Conservation (phyloP, 2,888 invertebrate genomes). For the Caenorhabditis auriculariae region DNA sequence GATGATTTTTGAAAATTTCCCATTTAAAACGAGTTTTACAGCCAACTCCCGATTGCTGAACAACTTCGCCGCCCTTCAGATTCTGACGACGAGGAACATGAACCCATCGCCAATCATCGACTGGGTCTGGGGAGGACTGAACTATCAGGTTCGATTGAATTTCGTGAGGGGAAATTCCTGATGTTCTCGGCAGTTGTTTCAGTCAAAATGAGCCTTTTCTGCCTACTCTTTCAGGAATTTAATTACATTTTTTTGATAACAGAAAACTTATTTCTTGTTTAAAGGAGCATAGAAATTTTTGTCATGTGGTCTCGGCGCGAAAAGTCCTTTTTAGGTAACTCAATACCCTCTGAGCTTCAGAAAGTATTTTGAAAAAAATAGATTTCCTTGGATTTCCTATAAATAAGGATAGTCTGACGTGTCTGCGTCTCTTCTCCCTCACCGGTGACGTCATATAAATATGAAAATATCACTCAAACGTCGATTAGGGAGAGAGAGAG, state of each 20-base stretch:
- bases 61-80: conserved; percentile 61
- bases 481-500: too few relatives aligned
- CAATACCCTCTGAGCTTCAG: too few relatives aligned
- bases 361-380: too few relatives aligned
- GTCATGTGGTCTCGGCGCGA: too few relatives aligned
- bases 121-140: conserved; percentile 62
- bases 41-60: conserved; percentile 57
- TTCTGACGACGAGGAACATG: conserved; percentile 62
- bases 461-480: too few relatives aligned
- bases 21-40: conserved; percentile 15
- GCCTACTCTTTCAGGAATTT: background rate
- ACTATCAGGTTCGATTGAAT: conserved; percentile 50
- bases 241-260: background rate
- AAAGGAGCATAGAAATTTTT: too few relatives aligned
- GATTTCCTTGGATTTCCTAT: too few relatives aligned
- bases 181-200: background rate
- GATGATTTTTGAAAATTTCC: background rate
- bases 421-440: too few relatives aligned
- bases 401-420: too few relatives aligned
- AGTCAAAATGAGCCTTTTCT: background rate
- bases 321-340: too few relatives aligned
- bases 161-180: too few relatives aligned
- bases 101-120: conserved; percentile 56
- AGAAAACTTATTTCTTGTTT: background rate
- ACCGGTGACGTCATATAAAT: too few relatives aligned